phyloP scores from a whole-genome alignment of 2,113 vertebrate species.

The Hippocampus barbouri region DNA sequence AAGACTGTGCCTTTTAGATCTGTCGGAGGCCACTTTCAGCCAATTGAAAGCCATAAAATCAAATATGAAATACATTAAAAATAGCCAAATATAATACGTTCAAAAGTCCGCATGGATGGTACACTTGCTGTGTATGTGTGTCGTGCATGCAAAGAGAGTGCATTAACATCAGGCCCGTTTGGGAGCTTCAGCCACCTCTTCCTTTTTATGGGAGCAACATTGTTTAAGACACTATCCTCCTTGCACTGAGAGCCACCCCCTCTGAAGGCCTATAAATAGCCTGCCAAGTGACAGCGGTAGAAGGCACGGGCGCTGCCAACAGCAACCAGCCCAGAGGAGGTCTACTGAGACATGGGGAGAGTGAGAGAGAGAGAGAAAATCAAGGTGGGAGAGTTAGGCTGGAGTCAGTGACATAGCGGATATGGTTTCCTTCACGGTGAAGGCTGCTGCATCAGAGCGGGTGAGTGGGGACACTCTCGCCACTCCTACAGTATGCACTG shows the following conservation, averaged over 20 bases:
- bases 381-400: slow-evolving; percentile 34
- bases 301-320: slow-evolving; percentile 72
- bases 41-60: neutral
- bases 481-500: slow-evolving; percentile 30
- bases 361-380: slow-evolving; percentile 32
- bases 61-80: neutral
- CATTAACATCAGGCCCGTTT: slow-evolving; percentile 5
- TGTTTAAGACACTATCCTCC: slow-evolving; percentile 73
- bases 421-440: slow-evolving; percentile 64
- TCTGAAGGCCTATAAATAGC: slow-evolving; percentile 74
- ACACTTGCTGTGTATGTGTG: neutral
- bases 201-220: slow-evolving; percentile 65
- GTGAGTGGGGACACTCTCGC: slow-evolving; percentile 63
- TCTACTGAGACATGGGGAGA: slow-evolving; percentile 52
- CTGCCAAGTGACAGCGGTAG: slow-evolving; percentile 72
- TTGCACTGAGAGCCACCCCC: slow-evolving; percentile 72
- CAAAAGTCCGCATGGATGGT: neutral
- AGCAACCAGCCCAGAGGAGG: slow-evolving; percentile 71
- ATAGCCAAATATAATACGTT: neutral
- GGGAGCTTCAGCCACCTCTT: slow-evolving; percentile 59
- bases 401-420: slow-evolving; percentile 45
- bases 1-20: too few species aligned
- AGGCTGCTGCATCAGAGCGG: slow-evolving; percentile 45
- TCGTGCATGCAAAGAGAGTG: neutral
- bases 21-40: too few species aligned